Base-by-base conservation (phyloP, 2,888 invertebrate genomes). In the Ophion slaviceki region DNA sequence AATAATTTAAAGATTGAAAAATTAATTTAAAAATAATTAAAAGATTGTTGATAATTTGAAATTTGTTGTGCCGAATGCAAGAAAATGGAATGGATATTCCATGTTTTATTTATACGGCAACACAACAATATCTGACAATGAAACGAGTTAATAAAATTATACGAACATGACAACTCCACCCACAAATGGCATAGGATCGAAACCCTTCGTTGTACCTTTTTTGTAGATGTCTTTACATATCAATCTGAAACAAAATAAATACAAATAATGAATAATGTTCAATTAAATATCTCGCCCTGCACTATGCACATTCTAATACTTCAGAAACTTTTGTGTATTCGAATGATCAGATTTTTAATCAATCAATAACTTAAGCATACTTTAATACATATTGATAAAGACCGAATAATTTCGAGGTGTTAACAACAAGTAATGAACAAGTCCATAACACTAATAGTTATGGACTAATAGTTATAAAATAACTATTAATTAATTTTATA, bases 111-210 rank as follows among this genome's bases (percentile, higher is more conserved):
- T 5, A 40, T 40, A 40, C 40, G 40, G 40, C 40, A 40, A 6
- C 40, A 7, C 5, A 8, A 40, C 6, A 40, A 40, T 40, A 40
- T 40, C 8, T 7, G 40, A 57, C 7, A 57, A 10, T 2, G 3
- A 40, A 72, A 36, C 64, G 40, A 61, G 66, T 67, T 28, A 59
- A 47, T 5, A 83, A 80, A 79, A 62, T 62, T 61, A 79, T 80
- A 96, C 97, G 96, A 94, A 97, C 97, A 97, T 95, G 85, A 96
- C 95, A 88, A 96, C 92, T 94, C 97, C 97, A 61, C 97, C 97
- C 64, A 97, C 92, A 93, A 97, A 97, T 0, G 97, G 97, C 92
- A 96, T 95, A 36, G 96, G 94, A 68, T 96, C 95, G 87, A 96
- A 95, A 80, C 96, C 96, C 89, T 95, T 95, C 0, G 97, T 96